Evolutionary conservation across 2,888 invertebrate genomes (phyloP).

Genomic region (Pammene aurita): DNA sequence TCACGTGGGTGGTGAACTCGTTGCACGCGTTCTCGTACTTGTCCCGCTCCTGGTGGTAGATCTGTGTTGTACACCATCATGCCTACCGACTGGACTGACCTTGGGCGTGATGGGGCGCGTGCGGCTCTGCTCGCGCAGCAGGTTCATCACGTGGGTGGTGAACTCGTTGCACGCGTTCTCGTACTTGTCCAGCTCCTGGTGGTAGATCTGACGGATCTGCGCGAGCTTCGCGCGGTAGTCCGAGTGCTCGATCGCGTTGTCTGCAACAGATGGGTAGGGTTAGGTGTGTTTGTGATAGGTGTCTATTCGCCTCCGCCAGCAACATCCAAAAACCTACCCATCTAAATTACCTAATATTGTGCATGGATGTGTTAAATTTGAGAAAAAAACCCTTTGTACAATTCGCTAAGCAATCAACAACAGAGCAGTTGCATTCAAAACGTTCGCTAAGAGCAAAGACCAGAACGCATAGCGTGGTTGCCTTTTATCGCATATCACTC

Average conservation of each 20-base stretch:
- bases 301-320: no score
- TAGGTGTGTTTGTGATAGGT: background rate
- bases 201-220: slow-evolving; percentile 99
- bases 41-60: slow-evolving; percentile 26
- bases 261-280: slow-evolving; percentile 79
- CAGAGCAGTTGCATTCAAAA: no score
- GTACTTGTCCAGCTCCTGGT: slow-evolving; percentile 99
- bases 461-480: no score
- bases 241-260: slow-evolving; percentile 99
- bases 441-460: background rate
- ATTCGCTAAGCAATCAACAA: slow-evolving; percentile 5
- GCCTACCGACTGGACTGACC: slow-evolving; percentile 56
- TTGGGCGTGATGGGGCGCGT: slow-evolving; percentile 99
- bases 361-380: no score
- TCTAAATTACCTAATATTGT: no score
- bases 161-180: slow-evolving; percentile 99
- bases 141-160: slow-evolving; percentile 99
- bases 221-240: slow-evolving; percentile 99
- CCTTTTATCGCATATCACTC: no score
- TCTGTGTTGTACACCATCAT: no score
- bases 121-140: slow-evolving; percentile 97
- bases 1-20: no score
- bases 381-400: background rate
- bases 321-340: no score
- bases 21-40: slow-evolving; percentile 82